These are phyloP conservation scores for Stigmatopora nigra DNA, from an alignment of 2,113 vertebrate genomes.

Conservation along the genomic window DNA sequence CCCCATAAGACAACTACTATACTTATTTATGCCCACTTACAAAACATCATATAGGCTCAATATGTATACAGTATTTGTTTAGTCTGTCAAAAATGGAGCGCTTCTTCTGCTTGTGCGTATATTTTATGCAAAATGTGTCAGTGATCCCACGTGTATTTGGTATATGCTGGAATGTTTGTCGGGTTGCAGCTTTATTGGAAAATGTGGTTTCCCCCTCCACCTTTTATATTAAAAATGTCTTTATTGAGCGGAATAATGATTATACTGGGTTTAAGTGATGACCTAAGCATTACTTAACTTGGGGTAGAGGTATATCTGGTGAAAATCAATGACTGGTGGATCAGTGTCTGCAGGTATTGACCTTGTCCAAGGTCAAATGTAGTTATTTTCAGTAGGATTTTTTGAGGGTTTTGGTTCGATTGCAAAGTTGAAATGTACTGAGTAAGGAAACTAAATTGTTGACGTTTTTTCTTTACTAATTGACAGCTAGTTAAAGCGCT, in stretches of 20 bases:
- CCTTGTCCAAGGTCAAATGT: background rate
- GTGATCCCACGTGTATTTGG: background rate
- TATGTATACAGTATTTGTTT: background rate
- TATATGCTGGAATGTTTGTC: constrained; percentile 12
- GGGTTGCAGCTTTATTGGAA: constrained; percentile 20
- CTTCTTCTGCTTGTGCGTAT: constrained; percentile 9
- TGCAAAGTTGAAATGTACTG: background rate
- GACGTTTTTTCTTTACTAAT: background rate
- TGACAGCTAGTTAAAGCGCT: no score
- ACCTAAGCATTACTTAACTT: constrained; percentile 48
- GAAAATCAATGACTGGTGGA: constrained; percentile 37
- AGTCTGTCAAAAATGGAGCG: background rate
- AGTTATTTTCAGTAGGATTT: background rate
- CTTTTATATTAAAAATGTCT: constrained; percentile 33
- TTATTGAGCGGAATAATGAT: constrained; percentile 46
- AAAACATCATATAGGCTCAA: background rate
- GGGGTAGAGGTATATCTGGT: constrained; percentile 35
- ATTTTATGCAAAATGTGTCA: constrained; percentile 6
- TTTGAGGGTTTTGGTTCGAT: background rate
- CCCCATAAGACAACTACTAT: constrained; percentile 6
- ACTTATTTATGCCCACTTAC: background rate
- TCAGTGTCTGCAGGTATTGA: constrained; percentile 29
- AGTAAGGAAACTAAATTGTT: background rate
- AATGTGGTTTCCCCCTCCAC: constrained; percentile 14
- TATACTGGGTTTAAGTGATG: constrained; percentile 40